Conservation (phyloP, 2,888 invertebrate species). For the Eurytoma californica region DNA sequence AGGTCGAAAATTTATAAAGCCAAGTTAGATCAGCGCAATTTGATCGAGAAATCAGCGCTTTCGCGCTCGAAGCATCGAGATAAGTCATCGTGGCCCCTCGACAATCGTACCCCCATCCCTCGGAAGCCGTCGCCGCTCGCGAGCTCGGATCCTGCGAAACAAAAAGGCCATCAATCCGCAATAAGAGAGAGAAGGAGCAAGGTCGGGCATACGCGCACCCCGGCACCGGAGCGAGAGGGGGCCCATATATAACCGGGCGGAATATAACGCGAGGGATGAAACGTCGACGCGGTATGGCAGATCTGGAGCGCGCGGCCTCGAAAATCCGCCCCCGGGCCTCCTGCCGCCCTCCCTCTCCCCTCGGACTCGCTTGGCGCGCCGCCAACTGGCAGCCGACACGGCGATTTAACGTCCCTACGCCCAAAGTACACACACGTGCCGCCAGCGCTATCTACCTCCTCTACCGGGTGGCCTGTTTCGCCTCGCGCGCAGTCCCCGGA, state of each 20-base stretch:
- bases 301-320: conserved; percentile 52
- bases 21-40: background rate
- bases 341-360: background rate
- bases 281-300: conserved; percentile 25
- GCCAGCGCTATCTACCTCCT: background rate
- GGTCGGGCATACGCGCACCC: background rate
- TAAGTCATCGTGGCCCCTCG: too few species aligned
- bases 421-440: conserved; percentile 39
- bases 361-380: conserved; percentile 41
- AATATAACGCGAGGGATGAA: conserved; percentile 20
- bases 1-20: background rate
- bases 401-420: conserved; percentile 48
- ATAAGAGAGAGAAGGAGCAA: conserved; percentile 14
- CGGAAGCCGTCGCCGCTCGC: background rate
- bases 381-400: conserved; percentile 54
- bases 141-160: background rate
- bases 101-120: background rate
- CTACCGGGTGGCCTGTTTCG: conserved; percentile 6
- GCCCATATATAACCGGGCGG: conserved; percentile 16
- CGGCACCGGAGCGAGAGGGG: background rate
- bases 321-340: conserved; percentile 33
- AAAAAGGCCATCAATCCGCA: conserved; percentile 22
- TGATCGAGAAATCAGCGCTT: background rate
- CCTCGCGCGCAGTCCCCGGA: background rate
- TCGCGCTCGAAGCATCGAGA: too few species aligned